These are phyloP conservation scores for Leptopilina syphax DNA, from an alignment of 2,888 invertebrate genomes.

Conservation along the genomic window DNA sequence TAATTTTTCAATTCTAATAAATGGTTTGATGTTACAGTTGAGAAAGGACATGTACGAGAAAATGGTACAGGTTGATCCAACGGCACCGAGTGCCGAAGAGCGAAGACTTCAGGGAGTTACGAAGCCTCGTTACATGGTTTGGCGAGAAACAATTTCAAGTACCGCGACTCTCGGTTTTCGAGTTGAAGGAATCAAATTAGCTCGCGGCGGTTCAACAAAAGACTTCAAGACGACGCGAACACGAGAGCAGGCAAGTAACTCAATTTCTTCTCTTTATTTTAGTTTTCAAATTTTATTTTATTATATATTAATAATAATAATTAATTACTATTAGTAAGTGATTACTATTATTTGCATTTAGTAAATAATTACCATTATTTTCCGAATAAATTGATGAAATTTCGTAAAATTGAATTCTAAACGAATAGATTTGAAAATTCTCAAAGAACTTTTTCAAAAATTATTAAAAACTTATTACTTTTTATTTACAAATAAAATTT, in stretches of 20 bases:
- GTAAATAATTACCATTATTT: no score
- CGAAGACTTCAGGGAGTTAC: slow-evolving; percentile 93
- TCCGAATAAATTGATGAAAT: no score
- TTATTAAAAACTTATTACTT: no score
- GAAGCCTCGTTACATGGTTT: slow-evolving; percentile 96
- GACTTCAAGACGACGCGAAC: slow-evolving; percentile 97
- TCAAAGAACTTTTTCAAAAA: no score
- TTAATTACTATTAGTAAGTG: no score
- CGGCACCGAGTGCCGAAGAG: slow-evolving; percentile 94
- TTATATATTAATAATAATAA: no score
- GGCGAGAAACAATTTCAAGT: slow-evolving; percentile 98
- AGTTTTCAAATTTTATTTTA: not conserved
- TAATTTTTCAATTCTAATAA: not conserved
- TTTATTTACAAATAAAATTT: no score
- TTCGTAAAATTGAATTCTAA: no score
- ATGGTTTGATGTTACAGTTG: slow-evolving; percentile 58
- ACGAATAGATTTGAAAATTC: no score
- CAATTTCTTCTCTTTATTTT: slow-evolving; percentile 23
- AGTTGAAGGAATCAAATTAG: slow-evolving; percentile 95
- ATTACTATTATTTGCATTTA: no score
- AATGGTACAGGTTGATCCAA: slow-evolving; percentile 95
- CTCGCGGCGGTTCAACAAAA: slow-evolving; percentile 93
- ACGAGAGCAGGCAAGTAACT: slow-evolving; percentile 81
- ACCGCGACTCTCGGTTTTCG: slow-evolving; percentile 97
- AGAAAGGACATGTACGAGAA: slow-evolving; percentile 96